phyloP scores from a whole-genome alignment of 1,140 invertebrate genomes.

The Stegodyphus mimosarum region DNA sequence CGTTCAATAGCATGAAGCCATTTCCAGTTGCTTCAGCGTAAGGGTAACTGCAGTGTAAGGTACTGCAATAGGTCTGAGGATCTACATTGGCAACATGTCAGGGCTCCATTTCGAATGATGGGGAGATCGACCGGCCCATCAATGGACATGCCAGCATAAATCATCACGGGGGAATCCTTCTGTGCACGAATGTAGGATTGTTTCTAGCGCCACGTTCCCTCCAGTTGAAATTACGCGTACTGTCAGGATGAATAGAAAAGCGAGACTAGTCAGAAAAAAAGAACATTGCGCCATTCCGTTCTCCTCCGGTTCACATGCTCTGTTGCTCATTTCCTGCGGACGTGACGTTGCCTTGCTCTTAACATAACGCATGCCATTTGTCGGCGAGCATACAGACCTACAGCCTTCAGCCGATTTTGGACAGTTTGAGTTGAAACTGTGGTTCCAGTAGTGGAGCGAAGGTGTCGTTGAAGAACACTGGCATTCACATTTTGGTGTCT shows the following conservation, averaged over 20 bases:
- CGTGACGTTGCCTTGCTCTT: background rate
- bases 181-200: constrained; percentile 2
- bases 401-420: background rate
- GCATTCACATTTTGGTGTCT: background rate
- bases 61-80: background rate
- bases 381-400: constrained; percentile 7
- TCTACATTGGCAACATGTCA: background rate
- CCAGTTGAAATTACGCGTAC: background rate
- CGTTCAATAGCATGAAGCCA: background rate
- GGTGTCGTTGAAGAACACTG: background rate
- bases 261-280: constrained; percentile 1
- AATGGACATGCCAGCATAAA: background rate
- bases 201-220: background rate
- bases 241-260: background rate
- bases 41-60: background rate
- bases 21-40: background rate
- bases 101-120: background rate
- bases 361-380: constrained; percentile 4
- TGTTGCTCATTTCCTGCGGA: too few relatives aligned
- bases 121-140: background rate
- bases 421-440: background rate
- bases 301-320: constrained; percentile 1
- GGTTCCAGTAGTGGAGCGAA: background rate
- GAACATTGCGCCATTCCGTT: background rate
- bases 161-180: background rate